Base-by-base conservation (phyloP, 2,888 invertebrate species). In the Platycnemis pennipes region DNA sequence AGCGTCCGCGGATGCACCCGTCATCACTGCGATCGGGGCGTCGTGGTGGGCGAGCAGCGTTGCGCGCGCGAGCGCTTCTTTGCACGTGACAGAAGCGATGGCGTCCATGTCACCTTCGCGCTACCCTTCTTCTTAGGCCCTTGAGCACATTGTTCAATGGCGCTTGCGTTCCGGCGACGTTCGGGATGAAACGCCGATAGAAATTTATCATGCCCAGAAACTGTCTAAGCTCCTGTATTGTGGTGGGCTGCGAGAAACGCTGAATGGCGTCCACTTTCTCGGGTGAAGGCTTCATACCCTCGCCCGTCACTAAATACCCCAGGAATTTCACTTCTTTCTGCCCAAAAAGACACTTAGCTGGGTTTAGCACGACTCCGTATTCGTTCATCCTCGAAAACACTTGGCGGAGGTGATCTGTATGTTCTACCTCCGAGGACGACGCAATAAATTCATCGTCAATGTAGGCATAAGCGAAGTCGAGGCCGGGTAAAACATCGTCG, bases 81-180 rank as follows among this genome's bases (percentile, higher is more conserved):
- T 77, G 22, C 77, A 5, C 13, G 19, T 77, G 11, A 31, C 31
- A 37, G 26, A 77, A 86, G 11, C n/a, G 26, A 5, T 1, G 46
- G 26, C 31, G 95, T 95, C 95, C 95, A 95, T 11, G 37, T 45
- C 11, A 95, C 94, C 42, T 95, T 94, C 37, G 94, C 22, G 44
- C 95, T 95, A 87, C 95, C 95, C 5, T 94, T 95, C 94, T 95
- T 95, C 19, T 94, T 95, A 3, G 95, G 91, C 31, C 88, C 26
- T 7, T n/a, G 0, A 88, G 37, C 7, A 49, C 4, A 1, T 49
- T 37, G 16, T 26, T 88, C n/a, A 88, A 56, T 19, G 94, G 94
- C 2, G 94, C 94, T n/a, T 94, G 94, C 11, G 89, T n/a, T 11
- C 16, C 45, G 44, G 94, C 85, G 3, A 49, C 87, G 2, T n/a